Evolutionary conservation across 35 echinoderm and acorn worm species (phyloP).

Genomic region (Ptychodera flava): DNA sequence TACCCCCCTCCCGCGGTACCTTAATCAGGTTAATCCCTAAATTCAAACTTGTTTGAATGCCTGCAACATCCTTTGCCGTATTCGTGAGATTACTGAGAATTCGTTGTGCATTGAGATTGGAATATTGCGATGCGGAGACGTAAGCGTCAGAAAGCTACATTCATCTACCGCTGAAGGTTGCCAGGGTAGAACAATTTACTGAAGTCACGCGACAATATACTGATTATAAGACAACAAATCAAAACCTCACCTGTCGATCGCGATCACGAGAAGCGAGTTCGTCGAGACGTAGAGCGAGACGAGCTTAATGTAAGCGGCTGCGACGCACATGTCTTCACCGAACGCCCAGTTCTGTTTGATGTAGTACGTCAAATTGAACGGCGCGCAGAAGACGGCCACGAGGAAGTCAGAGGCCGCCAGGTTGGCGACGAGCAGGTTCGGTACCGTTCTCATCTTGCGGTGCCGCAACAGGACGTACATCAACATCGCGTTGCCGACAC

Average conservation of each 20-base stretch:
- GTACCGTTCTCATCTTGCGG: neutral
- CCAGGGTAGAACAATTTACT: too few relatives aligned
- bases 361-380: neutral
- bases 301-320: neutral
- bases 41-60: too few relatives aligned
- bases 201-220: too few relatives aligned
- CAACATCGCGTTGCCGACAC: neutral
- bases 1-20: too few relatives aligned
- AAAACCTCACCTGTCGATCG: neutral
- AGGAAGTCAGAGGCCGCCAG: neutral
- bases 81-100: too few relatives aligned
- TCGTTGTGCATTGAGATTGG: too few relatives aligned
- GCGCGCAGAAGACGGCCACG: neutral
- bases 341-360: neutral
- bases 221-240: too few relatives aligned
- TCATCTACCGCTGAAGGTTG: too few relatives aligned
- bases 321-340: neutral
- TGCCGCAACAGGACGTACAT: neutral
- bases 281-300: neutral
- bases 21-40: too few relatives aligned
- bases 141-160: too few relatives aligned
- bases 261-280: neutral
- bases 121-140: too few relatives aligned
- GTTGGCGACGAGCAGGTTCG: neutral
- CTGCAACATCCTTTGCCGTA: too few relatives aligned